These are phyloP conservation scores for Amphibalanus amphitrite DNA, from an alignment of 1,140 invertebrate genomes.

Conservation along the genomic window DNA sequence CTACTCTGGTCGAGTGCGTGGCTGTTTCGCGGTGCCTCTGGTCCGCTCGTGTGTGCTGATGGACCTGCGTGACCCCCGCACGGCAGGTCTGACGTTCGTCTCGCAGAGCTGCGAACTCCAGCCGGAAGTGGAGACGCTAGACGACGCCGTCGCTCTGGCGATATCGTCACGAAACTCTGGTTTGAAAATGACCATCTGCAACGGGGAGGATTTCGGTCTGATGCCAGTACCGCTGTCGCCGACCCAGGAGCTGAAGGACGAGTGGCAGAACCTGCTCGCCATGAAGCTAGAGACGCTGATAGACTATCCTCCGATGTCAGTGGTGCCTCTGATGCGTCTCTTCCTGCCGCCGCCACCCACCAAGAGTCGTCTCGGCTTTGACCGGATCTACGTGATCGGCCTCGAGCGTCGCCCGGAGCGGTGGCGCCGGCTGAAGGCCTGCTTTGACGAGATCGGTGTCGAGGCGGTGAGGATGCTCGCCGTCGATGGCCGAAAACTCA, in stretches of 20 bases:
- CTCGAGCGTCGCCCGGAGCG: conserved; percentile 42
- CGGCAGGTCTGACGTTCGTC: conserved; percentile 57
- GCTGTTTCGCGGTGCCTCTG: conserved; percentile 77
- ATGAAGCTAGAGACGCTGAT: conserved; percentile 16
- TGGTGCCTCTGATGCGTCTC: conserved; percentile 47
- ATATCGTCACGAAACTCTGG: conserved; percentile 53
- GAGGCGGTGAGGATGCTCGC: conserved; percentile 33
- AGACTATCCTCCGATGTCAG: conserved; percentile 28
- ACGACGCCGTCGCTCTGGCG: conserved; percentile 92
- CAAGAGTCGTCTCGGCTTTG: conserved; percentile 31
- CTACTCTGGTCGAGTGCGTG: conserved; percentile 45
- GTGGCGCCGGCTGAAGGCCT: conserved; percentile 41
- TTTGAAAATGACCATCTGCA: conserved; percentile 62
- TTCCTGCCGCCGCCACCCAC: conserved; percentile 25
- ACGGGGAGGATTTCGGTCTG: conserved; percentile 64
- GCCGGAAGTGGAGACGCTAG: conserved; percentile 44
- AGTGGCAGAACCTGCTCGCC: conserved; percentile 54
- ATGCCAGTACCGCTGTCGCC: conserved; percentile 61
- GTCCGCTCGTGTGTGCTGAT: conserved; percentile 76
- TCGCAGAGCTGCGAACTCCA: conserved; percentile 41
- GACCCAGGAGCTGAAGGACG: conserved; percentile 40
- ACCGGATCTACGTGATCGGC: conserved; percentile 19
- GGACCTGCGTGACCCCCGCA: conserved; percentile 41
- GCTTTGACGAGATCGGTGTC: conserved; percentile 38
- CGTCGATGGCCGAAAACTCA: conserved; percentile 45